Base-by-base conservation (phyloP, 2,797 vertebrate genomes). In the Amazonetta brasiliensis region DNA sequence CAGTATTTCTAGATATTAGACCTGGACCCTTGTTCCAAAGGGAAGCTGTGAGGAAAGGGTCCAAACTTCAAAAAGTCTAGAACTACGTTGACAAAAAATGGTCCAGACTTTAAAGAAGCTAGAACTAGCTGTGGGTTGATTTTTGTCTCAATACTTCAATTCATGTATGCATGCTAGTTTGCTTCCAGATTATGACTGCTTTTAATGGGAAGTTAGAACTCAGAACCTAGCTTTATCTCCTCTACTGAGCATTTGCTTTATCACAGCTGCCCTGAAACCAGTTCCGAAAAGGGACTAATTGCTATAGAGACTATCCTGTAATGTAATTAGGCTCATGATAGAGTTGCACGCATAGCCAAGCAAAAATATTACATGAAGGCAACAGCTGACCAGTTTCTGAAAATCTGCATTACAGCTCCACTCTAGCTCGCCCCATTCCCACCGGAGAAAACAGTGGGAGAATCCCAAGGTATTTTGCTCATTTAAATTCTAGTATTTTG, bases 221-320 rank as follows among this genome's bases (percentile, higher is more conserved):
- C 72, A 18, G 76, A 91, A 44, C n/a, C 22, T 26, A 73, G 85
- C 63, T 93, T 84, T 60, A 60, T 60, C 71, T 91, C 74, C 44
- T 88, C 71, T 52, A 7, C 50, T 21, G 63, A 86, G 54, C 73
- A 60, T 69, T 90, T 48, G 60, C 56, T 94, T 88, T 74, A 76
- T 84, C 92, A 56, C 76, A 79, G 91, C 71, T 92, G 80, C 86
- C 91, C 83, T 76, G 71, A 79, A 91, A 94, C 80, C 74, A 54
- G 67, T 76, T 91, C 80, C 90, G 95, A 94, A 79, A 71, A 31
- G 84, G 71, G 68, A 84, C 83, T 77, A 76, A 88, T 67, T 89
- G 87, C 90, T 78, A 87, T 23, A 95, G 88, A 84, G 86, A 83
- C 91, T 50, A 4, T 22, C 59, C 74, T 90, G 90, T 75, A 69